Evolutionary conservation across 2,888 invertebrate species (phyloP).

Genomic region (Lycophotia porphyrea): DNA sequence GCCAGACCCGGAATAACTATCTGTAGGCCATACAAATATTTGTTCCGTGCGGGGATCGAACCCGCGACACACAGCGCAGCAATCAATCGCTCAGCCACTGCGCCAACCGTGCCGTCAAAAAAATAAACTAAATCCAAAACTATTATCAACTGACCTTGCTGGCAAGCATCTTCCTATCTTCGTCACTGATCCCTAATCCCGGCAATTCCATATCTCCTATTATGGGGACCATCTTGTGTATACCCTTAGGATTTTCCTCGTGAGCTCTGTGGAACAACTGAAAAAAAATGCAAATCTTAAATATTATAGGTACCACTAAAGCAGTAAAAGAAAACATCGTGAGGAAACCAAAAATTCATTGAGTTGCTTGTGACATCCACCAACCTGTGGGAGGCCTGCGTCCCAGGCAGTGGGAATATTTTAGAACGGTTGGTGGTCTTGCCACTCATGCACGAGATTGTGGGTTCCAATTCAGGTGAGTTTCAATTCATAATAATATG

Average conservation of each 20-base stretch:
- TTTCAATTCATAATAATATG: neutral
- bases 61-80: too few relatives aligned
- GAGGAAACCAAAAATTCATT: neutral
- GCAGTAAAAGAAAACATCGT: neutral
- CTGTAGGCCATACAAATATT: too few relatives aligned
- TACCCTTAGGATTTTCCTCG: constrained; percentile 91
- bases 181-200: constrained; percentile 90
- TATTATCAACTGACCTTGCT: constrained; percentile 75
- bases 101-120: too few relatives aligned
- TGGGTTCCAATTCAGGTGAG: neutral
- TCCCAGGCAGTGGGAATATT: neutral
- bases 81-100: too few relatives aligned
- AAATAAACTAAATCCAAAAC: neutral
- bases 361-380: neutral
- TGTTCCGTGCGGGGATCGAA: too few relatives aligned
- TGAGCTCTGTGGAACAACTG: constrained; percentile 90
- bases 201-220: constrained; percentile 91
- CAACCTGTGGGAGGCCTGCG: neutral
- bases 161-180: constrained; percentile 87
- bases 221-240: constrained; percentile 87
- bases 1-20: too few relatives aligned
- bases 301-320: neutral
- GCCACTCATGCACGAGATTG: neutral
- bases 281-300: constrained; percentile 29
- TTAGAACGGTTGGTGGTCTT: neutral